Evolutionary conservation across 2,113 vertebrate species (phyloP).

Genomic region (Rostratula benghalensis): DNA sequence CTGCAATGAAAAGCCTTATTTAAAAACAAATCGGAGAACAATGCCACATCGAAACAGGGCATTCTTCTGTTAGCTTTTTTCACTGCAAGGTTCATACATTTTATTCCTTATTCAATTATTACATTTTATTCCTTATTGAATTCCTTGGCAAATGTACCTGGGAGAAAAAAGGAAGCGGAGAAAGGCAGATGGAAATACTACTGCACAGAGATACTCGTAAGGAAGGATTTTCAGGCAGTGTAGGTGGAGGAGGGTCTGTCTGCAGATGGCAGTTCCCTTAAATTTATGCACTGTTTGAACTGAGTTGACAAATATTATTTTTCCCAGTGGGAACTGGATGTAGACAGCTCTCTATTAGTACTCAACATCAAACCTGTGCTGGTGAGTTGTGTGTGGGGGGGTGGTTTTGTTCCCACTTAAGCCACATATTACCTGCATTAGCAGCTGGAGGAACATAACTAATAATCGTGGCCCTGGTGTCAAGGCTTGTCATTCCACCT

Average conservation of each 20-base stretch:
- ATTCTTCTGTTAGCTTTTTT: neutral
- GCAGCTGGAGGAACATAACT: neutral
- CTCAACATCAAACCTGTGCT: neutral
- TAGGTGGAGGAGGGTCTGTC: neutral
- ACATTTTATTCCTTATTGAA: neutral
- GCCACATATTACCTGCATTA: neutral
- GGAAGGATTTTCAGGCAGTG: neutral
- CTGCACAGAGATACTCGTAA: neutral
- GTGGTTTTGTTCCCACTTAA: neutral
- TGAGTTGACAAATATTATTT: conserved; percentile 24
- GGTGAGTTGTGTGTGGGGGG: neutral
- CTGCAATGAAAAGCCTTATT: neutral
- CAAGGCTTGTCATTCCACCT: neutral
- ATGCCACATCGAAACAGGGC: neutral
- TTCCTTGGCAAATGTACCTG: neutral
- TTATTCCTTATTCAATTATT: neutral
- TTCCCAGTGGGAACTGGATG: neutral
- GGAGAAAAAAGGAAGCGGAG: neutral
- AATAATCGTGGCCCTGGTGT: neutral
- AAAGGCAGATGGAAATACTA: neutral
- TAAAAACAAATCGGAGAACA: conserved; percentile 9
- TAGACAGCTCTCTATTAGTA: neutral
- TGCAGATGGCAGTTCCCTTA: conserved; percentile 15
- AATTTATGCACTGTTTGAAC: conserved; percentile 20
- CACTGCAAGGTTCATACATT: neutral